Evolutionary conservation across 2,113 vertebrate genomes (phyloP).

Genomic region (Addax nasomaculatus): DNA sequence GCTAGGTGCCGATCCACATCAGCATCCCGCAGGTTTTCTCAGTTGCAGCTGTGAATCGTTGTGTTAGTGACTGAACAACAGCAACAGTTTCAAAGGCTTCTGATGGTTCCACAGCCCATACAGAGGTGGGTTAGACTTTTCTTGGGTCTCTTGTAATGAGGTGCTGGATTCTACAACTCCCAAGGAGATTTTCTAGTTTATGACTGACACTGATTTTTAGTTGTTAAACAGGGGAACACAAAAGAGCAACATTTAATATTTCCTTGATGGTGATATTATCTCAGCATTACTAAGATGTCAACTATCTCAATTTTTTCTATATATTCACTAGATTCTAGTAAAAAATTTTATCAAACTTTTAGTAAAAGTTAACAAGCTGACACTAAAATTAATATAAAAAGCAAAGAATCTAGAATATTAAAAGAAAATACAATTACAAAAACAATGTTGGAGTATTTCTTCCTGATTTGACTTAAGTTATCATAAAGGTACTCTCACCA

Average conservation of each 20-base stretch:
- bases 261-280: neutral
- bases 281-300: neutral
- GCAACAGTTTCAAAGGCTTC: neutral
- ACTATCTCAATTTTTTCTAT: neutral
- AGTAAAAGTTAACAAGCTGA: neutral
- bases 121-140: neutral
- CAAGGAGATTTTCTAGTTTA: neutral
- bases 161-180: neutral
- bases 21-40: neutral
- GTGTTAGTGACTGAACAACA: neutral
- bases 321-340: neutral
- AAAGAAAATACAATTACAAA: neutral
- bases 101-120: neutral
- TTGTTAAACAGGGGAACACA: neutral
- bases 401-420: neutral
- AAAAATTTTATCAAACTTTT: neutral
- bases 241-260: neutral
- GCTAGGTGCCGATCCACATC: accelerated
- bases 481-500: neutral
- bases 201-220: neutral
- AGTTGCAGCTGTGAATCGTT: neutral
- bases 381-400: neutral
- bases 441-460: neutral
- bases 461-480: neutral
- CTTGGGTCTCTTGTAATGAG: neutral